Evolutionary conservation across 2,113 vertebrate species (phyloP).

Genomic region (Chaetodon trifascialis): DNA sequence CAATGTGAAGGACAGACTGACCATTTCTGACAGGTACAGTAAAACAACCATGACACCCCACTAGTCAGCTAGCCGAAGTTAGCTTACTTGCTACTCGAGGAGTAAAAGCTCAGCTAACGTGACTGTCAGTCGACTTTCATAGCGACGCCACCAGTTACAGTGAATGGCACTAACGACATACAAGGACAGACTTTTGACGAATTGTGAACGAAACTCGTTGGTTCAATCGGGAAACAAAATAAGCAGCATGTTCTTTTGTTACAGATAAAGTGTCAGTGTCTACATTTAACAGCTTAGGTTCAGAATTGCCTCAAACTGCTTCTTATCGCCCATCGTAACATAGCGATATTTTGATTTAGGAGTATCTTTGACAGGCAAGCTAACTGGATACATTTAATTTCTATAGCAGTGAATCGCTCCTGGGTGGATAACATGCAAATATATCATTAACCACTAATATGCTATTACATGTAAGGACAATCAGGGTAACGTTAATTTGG

Average conservation of each 20-base stretch:
- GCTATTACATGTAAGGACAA: not conserved
- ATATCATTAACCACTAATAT: too few species aligned
- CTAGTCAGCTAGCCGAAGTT: not conserved
- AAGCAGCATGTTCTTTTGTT: not conserved
- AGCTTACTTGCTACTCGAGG: not conserved
- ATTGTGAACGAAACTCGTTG: not conserved
- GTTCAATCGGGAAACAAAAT: not conserved
- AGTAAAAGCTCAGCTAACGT: not conserved
- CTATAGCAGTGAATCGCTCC: not conserved
- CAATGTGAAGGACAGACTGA: not conserved
- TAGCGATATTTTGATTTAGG: not conserved
- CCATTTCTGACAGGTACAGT: conserved; percentile 9
- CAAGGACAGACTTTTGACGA: accelerated
- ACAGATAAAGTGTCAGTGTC: not conserved
- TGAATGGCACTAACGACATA: not conserved
- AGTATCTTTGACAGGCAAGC: not conserved
- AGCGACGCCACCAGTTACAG: not conserved
- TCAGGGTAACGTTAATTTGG: not conserved
- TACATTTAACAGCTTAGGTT: conserved; percentile 1
- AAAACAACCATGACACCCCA: not conserved
- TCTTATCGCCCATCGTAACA: not conserved
- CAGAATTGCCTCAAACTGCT: not conserved
- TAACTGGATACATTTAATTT: not conserved
- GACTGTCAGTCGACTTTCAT: not conserved
- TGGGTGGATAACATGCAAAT: not conserved